Conservation (phyloP, 2,113 vertebrate genomes). For the Pterophyllum scalare region DNA sequence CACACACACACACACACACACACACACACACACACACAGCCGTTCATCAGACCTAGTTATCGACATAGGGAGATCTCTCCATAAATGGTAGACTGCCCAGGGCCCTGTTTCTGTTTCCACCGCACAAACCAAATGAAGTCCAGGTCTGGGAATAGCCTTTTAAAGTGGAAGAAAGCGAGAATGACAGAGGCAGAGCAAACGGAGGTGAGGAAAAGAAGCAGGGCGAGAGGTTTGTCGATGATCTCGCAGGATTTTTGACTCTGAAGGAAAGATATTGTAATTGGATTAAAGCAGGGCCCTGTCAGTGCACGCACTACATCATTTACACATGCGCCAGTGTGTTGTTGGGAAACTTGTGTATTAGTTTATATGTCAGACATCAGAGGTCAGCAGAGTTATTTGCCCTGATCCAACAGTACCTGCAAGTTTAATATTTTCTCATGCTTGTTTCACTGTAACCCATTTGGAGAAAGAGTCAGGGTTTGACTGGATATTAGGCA, state of each 20-base stretch:
- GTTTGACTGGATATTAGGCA: not conserved
- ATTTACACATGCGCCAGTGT: not conserved
- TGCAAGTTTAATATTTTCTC: not conserved
- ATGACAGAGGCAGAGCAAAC: conserved; percentile 9
- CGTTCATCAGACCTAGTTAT: conserved; percentile 70
- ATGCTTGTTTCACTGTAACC: not conserved
- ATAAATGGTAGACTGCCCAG: conserved; percentile 79
- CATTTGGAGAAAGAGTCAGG: not conserved
- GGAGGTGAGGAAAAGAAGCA: conserved; percentile 15
- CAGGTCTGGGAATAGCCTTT: conserved; percentile 68
- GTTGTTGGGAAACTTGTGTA: not conserved
- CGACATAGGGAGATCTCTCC: conserved; percentile 74
- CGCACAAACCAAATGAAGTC: conserved; percentile 61
- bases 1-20: conserved; percentile 8
- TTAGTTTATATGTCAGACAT: not conserved
- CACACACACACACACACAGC: conserved; percentile 4
- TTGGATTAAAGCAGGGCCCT: not conserved
- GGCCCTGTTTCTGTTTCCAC: conserved; percentile 66
- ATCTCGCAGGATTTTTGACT: conserved; percentile 15
- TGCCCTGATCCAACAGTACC: not conserved
- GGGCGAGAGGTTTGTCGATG: not conserved
- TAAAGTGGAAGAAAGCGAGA: conserved; percentile 39
- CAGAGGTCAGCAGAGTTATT: not conserved
- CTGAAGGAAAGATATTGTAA: not conserved
- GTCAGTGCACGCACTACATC: not conserved